Conservation (phyloP, 2,888 invertebrate genomes). For the Mimachlamys varia region DNA sequence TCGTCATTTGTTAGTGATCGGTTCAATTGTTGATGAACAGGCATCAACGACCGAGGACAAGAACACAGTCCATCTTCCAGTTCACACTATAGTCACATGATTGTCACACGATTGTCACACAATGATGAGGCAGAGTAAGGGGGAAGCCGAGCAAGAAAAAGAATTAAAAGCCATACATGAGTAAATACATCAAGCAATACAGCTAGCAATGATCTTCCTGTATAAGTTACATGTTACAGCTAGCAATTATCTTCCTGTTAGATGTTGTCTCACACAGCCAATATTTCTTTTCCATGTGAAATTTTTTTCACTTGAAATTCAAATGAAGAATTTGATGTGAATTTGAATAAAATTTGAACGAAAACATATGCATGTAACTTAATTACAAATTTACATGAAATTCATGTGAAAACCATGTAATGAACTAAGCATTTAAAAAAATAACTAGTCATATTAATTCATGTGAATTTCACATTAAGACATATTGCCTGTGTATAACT, state of each 20-base stretch:
- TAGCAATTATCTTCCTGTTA: background rate
- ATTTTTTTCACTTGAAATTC: no score
- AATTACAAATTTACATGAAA: no score
- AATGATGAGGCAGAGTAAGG: background rate
- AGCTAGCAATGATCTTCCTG: background rate
- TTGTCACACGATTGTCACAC: background rate
- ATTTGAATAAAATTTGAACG: no score
- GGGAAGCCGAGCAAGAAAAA: background rate
- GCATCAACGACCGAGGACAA: conserved; percentile 58
- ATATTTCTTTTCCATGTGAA: no score
- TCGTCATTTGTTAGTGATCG: conserved; percentile 69
- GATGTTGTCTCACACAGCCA: no score
- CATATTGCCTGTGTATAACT: no score
- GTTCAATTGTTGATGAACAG: conserved; percentile 53
- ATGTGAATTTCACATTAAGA: no score
- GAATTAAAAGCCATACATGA: conserved; percentile 16
- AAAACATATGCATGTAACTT: no score
- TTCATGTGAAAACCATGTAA: no score
- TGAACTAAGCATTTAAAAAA: no score
- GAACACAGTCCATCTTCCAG: conserved; percentile 58
- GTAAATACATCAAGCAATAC: background rate
- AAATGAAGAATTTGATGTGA: no score
- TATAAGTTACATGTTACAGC: background rate
- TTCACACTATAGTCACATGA: conserved; percentile 43
- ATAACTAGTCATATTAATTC: no score